Evolutionary conservation across 2,888 invertebrate genomes (phyloP).

Genomic region (Stramonita haemastoma): DNA sequence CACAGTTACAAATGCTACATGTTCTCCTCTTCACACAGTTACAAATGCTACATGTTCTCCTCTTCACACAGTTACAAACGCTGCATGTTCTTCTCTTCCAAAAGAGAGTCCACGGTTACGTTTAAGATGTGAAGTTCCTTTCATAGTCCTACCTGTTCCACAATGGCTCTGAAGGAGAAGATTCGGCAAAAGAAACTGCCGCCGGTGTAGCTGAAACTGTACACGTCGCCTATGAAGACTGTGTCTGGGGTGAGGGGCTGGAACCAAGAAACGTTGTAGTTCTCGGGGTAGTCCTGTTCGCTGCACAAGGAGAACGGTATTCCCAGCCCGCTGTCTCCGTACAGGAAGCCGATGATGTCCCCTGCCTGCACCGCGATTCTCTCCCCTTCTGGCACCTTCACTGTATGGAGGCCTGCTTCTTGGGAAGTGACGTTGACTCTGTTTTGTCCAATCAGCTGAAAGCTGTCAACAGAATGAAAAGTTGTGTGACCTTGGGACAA

Average conservation of each 20-base stretch:
- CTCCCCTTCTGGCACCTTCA: not conserved
- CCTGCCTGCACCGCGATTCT: constrained; percentile 2
- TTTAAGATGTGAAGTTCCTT: not conserved
- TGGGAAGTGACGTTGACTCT: not conserved
- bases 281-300: not conserved
- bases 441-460: constrained; percentile 1
- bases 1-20: too few species aligned
- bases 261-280: not conserved
- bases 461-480: not conserved
- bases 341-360: constrained; percentile 7
- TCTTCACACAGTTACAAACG: too few species aligned
- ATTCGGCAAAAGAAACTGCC: not conserved
- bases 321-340: not conserved
- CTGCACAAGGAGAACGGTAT: not conserved
- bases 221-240: not conserved
- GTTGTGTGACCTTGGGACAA: not conserved
- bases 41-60: too few species aligned
- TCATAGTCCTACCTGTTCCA: not conserved
- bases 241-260: not conserved
- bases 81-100: too few species aligned
- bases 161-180: constrained; percentile 23
- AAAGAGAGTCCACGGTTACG: too few species aligned
- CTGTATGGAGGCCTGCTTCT: not conserved
- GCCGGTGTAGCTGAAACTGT: not conserved
- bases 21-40: too few species aligned